Evolutionary conservation across 1,140 invertebrate species (phyloP), one percentile per base, ranked within the genome.

Genomic region (Diplogasteroides magnus): DNA sequence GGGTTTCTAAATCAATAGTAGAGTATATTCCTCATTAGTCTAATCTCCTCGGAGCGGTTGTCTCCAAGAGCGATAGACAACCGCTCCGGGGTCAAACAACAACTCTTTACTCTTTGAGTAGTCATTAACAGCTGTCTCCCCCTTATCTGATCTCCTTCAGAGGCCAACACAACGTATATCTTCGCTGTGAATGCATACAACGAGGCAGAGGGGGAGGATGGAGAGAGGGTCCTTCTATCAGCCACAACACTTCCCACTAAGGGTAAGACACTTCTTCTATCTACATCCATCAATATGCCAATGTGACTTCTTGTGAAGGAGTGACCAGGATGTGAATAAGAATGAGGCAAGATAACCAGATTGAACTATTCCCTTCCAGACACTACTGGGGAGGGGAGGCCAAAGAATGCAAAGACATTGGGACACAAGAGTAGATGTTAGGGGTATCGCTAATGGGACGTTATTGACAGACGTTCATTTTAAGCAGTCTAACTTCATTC

Each of bases 171-270:
- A 1, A 73, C 77, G 6, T 80, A 80, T 66, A 74, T 80, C 0
- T 80, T 80, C 63, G 77, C 78, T 15, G 31, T 80, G 1, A 80
- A 74, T 57, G 79, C 78, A 2, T 80, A 80, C 64, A 80, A 80
- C 64, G 78, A 80, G 69, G 78, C 78, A 6, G 78, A 77, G 27
- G 79, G 71, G 55, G 78, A 80, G 48, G 78, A 80, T 59, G 80
- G 79, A 32, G 76, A 79, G 59, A 72, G 71, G 31, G 77, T 80
- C 23, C 65, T 80, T 15, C 32, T 81, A 19, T 74, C 78, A 2
- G 77, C 77, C 14, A 77, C 68, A 23, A 79, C 78, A 15, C 32
- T 58, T 1, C 65, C 32, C 13, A 37, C 57, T 6, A 61, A 58
- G 19, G 68, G 68, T 55, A 48, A 19, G 6, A 19, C 37, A 48